These are phyloP conservation scores for Propithecus deckenii DNA, from an alignment of 2,797 vertebrate species.

Conservation along the genomic window DNA sequence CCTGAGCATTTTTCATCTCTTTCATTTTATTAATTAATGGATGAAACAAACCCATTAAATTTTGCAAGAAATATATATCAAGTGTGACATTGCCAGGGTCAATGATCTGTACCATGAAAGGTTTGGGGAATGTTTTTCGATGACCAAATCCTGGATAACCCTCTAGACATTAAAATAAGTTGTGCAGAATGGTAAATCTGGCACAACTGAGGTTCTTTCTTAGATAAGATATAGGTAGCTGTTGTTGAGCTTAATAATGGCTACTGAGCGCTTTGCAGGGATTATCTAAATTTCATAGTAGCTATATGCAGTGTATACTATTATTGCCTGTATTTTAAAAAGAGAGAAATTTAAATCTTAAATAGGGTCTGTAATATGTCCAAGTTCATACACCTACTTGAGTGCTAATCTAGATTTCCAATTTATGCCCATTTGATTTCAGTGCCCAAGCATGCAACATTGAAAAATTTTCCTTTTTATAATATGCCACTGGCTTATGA, in stretches of 20 bases:
- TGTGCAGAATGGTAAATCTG: background rate
- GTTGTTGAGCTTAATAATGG: background rate
- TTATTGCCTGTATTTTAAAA: background rate
- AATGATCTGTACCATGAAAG: background rate
- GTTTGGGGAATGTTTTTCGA: background rate
- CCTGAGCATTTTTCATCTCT: background rate
- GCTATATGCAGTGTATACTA: background rate
- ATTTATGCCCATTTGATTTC: background rate
- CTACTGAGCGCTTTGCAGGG: background rate
- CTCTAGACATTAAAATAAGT: background rate
- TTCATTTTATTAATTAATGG: background rate
- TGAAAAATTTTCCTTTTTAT: background rate
- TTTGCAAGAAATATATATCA: background rate
- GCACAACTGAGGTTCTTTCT: background rate
- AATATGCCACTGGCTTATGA: background rate
- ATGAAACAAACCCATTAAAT: background rate
- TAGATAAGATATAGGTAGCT: background rate
- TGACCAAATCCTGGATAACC: background rate
- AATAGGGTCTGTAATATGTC: background rate
- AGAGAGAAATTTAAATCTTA: background rate
- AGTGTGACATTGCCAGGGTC: background rate
- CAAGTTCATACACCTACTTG: background rate
- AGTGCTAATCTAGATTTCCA: background rate
- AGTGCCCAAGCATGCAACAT: background rate
- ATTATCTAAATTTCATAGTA: background rate